Base-by-base conservation (phyloP, 2,888 invertebrate species). In the Eristalinus sepulchralis region DNA sequence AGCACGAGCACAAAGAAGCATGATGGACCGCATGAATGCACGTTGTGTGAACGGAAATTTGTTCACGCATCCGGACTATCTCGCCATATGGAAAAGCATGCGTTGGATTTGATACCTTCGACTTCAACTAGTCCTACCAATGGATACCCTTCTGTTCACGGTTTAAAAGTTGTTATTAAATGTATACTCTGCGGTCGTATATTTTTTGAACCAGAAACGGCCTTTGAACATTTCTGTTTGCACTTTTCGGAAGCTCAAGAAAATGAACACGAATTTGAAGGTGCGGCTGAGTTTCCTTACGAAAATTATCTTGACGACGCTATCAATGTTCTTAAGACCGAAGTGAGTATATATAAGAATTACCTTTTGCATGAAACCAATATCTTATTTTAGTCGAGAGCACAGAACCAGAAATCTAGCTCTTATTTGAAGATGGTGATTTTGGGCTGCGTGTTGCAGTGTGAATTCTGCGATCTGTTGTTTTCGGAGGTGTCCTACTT, bases 401-500 rank as follows among this genome's bases (percentile, higher is more conserved):
- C 77, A 2, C 72, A 88, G 1, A 88, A 89, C 1, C 88, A 88
- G 1, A 89, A 89, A 60, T 62, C 88, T 4, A 78, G 73, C 1
- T 62, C 83, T 6, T 88, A 89, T 55, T 73, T 90, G 2, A 90
- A 91, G 83, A 88, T 91, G 88, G 88, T 91, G 0, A 89, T 92
- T 1, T 71, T 92, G 13, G 89, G 89, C 67, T 91, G 91, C 34
- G 90, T 95, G 5, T 90, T 94, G 34, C 95, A 95, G 89, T 95
- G 95, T 85, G 95, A 95, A 90, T 95, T 94, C 89, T 95, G 95
- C 88, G 95, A 94, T 88, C 93, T 93, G 57, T 93, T 94, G 0
- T 95, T 94, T 88, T 93, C 93, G 0, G 94, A 94, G 64, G 93
- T 93, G 60, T 92, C 92, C 0, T 91, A 92, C 59, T 89, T 95